These are phyloP conservation scores for Bombus huntii DNA, from an alignment of 1,140 invertebrate species.

Conservation along the genomic window DNA sequence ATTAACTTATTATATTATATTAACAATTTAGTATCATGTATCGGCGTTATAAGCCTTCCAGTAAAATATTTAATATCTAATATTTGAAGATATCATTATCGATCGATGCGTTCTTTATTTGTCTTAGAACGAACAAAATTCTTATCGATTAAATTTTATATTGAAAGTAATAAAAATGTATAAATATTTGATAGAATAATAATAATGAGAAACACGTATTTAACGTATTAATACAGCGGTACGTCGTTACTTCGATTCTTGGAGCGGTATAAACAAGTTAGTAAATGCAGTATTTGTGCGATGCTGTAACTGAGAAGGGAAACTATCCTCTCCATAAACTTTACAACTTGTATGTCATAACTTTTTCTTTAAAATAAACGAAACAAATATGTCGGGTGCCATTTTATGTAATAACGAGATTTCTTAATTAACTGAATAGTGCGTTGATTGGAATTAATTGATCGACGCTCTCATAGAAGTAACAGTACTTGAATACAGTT, in stretches of 20 bases:
- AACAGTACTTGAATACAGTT: conserved; percentile 35
- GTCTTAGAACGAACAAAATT: not conserved
- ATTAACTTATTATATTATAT: no score
- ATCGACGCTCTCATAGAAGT: conserved; percentile 34
- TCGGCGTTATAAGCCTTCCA: no score
- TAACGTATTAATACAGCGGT: not conserved
- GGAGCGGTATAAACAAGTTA: not conserved
- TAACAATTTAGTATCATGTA: no score
- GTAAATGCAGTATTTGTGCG: not conserved
- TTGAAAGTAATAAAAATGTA: not conserved
- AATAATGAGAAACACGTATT: not conserved
- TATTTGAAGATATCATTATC: not conserved
- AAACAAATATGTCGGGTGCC: not conserved
- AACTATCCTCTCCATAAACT: not conserved
- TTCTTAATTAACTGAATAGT: conserved; percentile 55
- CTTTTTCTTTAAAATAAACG: not conserved
- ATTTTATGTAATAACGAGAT: conserved; percentile 36
- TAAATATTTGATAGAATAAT: not conserved
- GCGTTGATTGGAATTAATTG: conserved; percentile 43
- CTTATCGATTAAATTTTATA: no score
- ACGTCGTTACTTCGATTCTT: not conserved
- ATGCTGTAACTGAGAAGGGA: not conserved
- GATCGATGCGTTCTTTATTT: not conserved
- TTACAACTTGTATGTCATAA: not conserved
- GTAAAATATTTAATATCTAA: not conserved